Evolutionary conservation across 2,113 vertebrate genomes (phyloP), one percentile per base, ranked within the genome.

Genomic region (Pyrgilauda ruficollis): DNA sequence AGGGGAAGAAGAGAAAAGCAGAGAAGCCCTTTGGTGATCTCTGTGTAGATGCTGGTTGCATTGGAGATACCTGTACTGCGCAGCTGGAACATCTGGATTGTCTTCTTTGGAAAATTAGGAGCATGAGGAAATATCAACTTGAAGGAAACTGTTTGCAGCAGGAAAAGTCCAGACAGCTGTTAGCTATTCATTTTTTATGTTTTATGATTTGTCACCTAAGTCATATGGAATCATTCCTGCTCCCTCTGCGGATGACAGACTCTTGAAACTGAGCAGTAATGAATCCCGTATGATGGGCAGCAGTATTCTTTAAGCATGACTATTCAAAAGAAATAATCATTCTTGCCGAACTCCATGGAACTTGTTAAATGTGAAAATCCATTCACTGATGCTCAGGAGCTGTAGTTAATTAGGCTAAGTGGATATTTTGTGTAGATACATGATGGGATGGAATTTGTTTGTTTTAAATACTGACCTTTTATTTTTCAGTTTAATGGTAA

Each of bases 201-300:
- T 93, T 94, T 86, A 93, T 95, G 94, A 88, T 96, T 96, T 93
- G 92, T 93, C 93, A 96, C 96, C 93, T 94, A 68, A 89, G 92
- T 97, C 86, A 89, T 92, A 84, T 95, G 90, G 94, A 97, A 94
- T 87, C 94, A 88, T 90, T 97, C 90, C 68, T 95, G 52, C 87
- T 97, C 80, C 69, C 69, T 93, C 44, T 84, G 66, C 76, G 80
- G 76, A 90, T 93, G 86, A 93, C 93, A 95, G 88, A 61, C 68
- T 68, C 94, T 92, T 3, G 19, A 96, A 97, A 82, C 66, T 2
- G 5, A 93, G 90, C 72, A 58, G 91, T 95, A 95, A 96, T 96
- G 88, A 93, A 81, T 92, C 81, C 82, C 90, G 18, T 61, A 81
- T 95, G 96, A 97, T 89, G 80, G 93, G 90, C 85, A 94, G 64